Percentiles rank a stretch among this genome's conserved stretches.
Conservation (phyloP, 2,888 invertebrate genomes). For the Acleris cristana region DNA sequence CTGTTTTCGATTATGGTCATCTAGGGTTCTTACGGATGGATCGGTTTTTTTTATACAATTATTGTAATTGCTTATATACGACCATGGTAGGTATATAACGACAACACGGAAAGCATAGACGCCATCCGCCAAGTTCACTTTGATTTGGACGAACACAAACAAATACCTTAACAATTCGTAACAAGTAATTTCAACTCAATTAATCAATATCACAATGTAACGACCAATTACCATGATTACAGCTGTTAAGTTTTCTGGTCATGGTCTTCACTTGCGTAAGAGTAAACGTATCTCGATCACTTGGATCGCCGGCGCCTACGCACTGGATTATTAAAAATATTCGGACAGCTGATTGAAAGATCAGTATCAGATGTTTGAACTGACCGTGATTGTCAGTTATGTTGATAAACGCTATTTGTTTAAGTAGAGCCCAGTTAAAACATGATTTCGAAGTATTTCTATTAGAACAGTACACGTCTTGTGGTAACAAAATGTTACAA, state of each 20-base stretch:
- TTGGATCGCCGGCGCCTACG: conserved; percentile 38
- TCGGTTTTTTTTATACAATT: no score
- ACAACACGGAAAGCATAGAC: no score
- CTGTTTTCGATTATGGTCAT: no score
- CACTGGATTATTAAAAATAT: conserved; percentile 41
- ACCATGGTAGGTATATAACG: no score
- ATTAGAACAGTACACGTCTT: no score
- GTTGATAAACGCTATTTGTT: conserved; percentile 53
- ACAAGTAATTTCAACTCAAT: conserved; percentile 25
- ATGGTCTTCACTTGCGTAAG: conserved; percentile 34
- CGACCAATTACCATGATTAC: conserved; percentile 29
- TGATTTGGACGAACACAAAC: neutral
- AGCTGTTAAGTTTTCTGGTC: conserved; percentile 23
- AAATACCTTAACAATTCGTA: conserved; percentile 21
- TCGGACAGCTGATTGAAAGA: conserved; percentile 64
- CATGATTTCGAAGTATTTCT: no score
- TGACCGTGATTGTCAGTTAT: conserved; percentile 48
- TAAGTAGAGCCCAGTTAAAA: conserved; percentile 47
- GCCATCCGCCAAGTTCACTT: no score
- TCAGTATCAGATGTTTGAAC: conserved; percentile 50
- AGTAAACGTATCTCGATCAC: conserved; percentile 32
- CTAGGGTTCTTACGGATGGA: no score
- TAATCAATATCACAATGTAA: conserved; percentile 25
- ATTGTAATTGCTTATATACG: no score
- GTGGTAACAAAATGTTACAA: no score